Conservation (phyloP, 2,888 invertebrate genomes). For the Selenia dentaria region DNA sequence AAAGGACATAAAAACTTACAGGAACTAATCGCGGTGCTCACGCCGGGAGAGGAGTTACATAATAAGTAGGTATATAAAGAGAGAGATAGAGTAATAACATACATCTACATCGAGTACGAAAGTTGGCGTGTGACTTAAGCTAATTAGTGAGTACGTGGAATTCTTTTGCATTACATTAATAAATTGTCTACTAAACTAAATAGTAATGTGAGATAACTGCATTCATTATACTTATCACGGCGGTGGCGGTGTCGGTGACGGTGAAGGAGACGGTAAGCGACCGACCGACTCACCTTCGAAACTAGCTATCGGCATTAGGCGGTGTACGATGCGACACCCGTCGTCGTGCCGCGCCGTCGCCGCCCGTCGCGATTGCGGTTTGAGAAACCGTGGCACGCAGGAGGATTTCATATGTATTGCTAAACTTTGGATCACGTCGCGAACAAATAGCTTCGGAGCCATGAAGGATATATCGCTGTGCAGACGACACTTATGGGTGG, state of each 20-base stretch:
- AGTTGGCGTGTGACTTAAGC: too few species aligned
- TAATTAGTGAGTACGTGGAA: too few species aligned
- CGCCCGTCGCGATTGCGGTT: not conserved
- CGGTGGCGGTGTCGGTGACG: too few species aligned
- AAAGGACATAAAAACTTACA: too few species aligned
- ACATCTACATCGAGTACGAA: too few species aligned
- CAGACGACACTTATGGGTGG: slow-evolving; percentile 12
- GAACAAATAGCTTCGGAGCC: slow-evolving; percentile 14
- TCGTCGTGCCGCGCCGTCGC: not conserved
- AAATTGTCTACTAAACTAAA: too few species aligned
- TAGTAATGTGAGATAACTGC: not conserved
- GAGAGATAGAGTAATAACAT: too few species aligned
- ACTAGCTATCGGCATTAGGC: not conserved
- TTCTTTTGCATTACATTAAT: too few species aligned
- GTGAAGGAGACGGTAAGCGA: not conserved
- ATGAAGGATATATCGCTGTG: slow-evolving; percentile 19
- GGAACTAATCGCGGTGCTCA: too few species aligned
- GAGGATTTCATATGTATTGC: slow-evolving; percentile 22
- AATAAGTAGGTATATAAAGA: too few species aligned
- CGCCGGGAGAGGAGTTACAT: too few species aligned
- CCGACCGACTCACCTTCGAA: not conserved
- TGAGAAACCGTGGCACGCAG: slow-evolving; percentile 10
- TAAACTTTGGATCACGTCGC: slow-evolving; percentile 26
- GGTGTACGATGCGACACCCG: not conserved
- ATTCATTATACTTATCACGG: too few species aligned